Evolutionary conservation across 2,888 invertebrate genomes (phyloP).

Genomic region (Sminthurides aquaticus): DNA sequence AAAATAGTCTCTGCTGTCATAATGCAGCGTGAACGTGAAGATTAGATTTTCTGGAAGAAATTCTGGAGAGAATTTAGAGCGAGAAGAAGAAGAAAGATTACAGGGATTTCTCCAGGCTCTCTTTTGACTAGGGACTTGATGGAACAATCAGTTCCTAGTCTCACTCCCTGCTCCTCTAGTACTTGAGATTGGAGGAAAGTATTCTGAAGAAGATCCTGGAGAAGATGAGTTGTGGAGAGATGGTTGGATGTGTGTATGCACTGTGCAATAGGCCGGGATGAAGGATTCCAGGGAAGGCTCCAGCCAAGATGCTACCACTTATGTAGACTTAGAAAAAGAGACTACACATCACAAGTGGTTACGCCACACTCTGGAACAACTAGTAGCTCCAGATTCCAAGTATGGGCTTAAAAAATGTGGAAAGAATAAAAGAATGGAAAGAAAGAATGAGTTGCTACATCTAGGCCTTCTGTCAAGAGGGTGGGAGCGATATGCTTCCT

Average conservation of each 20-base stretch:
- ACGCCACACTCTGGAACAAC: neutral
- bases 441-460: neutral
- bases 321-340: neutral
- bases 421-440: too few species aligned
- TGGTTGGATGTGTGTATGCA: too few species aligned
- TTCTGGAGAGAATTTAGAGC: too few species aligned
- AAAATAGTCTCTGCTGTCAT: conserved; percentile 17
- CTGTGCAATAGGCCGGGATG: too few species aligned
- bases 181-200: neutral
- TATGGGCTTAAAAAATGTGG: neutral
- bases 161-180: too few species aligned
- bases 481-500: too few species aligned
- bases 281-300: neutral
- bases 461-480: neutral
- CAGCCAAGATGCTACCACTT: neutral
- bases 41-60: neutral
- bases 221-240: too few species aligned
- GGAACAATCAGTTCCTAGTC: too few species aligned
- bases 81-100: too few species aligned
- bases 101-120: neutral
- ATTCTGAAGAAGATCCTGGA: neutral
- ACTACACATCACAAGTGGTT: neutral
- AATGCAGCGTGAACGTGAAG: conserved; percentile 8
- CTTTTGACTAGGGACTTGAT: too few species aligned
- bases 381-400: neutral